Conservation (phyloP, 2,113 vertebrate species). For the Circaetus gallicus region DNA sequence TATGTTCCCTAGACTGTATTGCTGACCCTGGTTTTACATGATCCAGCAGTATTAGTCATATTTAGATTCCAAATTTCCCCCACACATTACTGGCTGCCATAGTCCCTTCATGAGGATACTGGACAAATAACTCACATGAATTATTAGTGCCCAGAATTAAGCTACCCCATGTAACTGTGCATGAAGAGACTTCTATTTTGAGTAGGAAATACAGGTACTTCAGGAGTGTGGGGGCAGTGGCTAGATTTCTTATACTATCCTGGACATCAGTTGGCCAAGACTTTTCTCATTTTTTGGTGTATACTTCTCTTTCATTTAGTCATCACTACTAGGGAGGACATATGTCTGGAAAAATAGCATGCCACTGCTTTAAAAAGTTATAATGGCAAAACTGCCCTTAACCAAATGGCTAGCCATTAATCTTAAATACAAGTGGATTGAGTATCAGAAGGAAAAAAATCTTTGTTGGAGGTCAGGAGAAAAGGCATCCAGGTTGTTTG, state of each 20-base stretch:
- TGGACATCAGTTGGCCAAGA: not conserved
- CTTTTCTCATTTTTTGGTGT: not conserved
- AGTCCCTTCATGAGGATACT: not conserved
- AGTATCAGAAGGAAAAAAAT: not conserved
- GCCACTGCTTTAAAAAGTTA: not conserved
- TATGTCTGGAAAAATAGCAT: not conserved
- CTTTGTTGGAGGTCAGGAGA: constrained; percentile 18
- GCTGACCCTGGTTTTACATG: not conserved
- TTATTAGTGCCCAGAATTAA: not conserved
- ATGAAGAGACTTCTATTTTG: not conserved
- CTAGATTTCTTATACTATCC: not conserved
- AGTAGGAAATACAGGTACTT: not conserved
- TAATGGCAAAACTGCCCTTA: not conserved
- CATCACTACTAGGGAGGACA: not conserved
- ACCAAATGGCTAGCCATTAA: not conserved
- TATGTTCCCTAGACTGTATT: not conserved
- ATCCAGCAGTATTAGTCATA: not conserved
- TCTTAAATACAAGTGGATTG: constrained; percentile 29
- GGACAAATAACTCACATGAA: not conserved
- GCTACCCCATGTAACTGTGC: not conserved
- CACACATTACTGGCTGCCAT: not conserved
- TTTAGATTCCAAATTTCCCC: not conserved
- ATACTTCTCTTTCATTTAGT: not conserved
- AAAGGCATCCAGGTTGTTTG: constrained; percentile 46
- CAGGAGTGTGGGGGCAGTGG: not conserved